Evolutionary conservation across 1,140 invertebrate species (phyloP), one percentile per base, ranked within the genome.

Genomic region (Zaprionus nigranus): DNA sequence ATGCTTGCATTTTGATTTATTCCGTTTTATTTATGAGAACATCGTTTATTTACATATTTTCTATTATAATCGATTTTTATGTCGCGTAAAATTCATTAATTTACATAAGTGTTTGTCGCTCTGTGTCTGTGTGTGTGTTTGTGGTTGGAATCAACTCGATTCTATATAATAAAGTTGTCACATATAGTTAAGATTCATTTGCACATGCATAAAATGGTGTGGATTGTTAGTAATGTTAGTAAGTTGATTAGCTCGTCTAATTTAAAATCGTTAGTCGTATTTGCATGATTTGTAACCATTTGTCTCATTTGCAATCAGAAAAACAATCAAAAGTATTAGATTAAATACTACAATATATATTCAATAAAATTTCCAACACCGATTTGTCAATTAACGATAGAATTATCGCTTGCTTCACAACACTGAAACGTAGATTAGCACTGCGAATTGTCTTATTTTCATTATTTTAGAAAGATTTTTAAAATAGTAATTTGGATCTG

Each of bases 31-130:
- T 64, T 78, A 60, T 66, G 66, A 71, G 75, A 74, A 80, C 67
- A 77, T 57, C 22, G 49, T 85, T 74, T 87, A 87, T 87, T 87
- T 87, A 87, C 83, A 87, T 75, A 75, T 79, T 66, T 38, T 49
- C 38, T 34, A 46, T 66, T 28, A 26, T 65, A 65, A 56, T 65
- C 36, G 46, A 69, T 26, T 57, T 67, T 43, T 75, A 60, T 63
- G 65, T 58, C 61, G 40, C 40, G 72, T 63, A 54, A 62, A 75
- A 82, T 79, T 66, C 69, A 72, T 62, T 72, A 77, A 86, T 75
- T 58, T 71, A 86, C 82, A 68, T 71, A 67, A 65, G 54, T 53
- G 38, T 63, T 49, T 28, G 13, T 22, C 5, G 53, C 17, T 49
- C 7, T 59, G 36, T 58, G 43, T 73, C 24, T 71, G n/a, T 22